Conservation (phyloP, 2,113 vertebrate genomes). For the Calidris pugnax region DNA sequence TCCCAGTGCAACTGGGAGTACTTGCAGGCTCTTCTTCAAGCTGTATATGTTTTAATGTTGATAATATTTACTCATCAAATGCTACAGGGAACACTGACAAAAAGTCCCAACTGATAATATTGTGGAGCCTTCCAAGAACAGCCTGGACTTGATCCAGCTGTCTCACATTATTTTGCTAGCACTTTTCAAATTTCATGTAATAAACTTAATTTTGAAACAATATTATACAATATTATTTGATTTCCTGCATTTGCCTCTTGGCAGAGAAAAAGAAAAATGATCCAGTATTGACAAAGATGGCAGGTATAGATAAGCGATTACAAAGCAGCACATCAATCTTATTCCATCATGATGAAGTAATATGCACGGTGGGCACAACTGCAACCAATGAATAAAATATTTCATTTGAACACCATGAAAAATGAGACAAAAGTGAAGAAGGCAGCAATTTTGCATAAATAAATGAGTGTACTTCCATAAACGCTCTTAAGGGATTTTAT, state of each 20-base stretch:
- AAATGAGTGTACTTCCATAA: neutral
- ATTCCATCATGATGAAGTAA: slow-evolving; percentile 1
- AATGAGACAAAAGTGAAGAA: neutral
- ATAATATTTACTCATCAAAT: neutral
- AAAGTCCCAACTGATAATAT: neutral
- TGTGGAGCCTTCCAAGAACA: neutral
- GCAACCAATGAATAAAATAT: slow-evolving; percentile 47
- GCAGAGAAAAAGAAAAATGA: slow-evolving; percentile 32
- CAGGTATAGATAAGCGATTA: neutral
- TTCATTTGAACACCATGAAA: slow-evolving; percentile 16
- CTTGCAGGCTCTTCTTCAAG: neutral
- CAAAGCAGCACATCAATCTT: slow-evolving; percentile 39
- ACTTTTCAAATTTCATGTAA: slow-evolving; percentile 5
- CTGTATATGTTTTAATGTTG: neutral
- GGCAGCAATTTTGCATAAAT: neutral
- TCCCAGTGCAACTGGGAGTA: neutral
- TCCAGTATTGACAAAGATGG: neutral
- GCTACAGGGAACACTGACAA: neutral
- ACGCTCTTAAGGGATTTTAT: neutral
- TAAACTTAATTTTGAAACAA: slow-evolving; percentile 22
- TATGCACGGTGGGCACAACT: neutral
- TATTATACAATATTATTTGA: slow-evolving; percentile 20
- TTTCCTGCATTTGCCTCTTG: slow-evolving; percentile 19
- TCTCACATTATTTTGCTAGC: neutral
- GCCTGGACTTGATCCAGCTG: neutral